Evolutionary conservation across 2,797 vertebrate genomes (phyloP).

Genomic region (Triplophysa yarkandensis): DNA sequence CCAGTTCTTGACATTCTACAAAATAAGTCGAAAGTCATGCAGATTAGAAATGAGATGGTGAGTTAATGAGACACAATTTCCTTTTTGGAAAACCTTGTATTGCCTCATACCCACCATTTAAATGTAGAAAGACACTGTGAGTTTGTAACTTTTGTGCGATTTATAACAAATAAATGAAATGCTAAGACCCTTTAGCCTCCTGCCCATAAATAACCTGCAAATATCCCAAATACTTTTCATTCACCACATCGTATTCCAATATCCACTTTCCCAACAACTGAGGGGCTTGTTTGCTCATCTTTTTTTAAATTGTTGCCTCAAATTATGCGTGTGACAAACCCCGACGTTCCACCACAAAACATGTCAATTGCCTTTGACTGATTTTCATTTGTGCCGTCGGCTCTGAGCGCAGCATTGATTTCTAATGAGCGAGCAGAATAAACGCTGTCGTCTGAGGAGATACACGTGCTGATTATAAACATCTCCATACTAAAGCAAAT

Average conservation of each 20-base stretch:
- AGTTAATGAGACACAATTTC: too few species aligned
- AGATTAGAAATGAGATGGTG: too few species aligned
- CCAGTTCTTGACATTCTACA: too few species aligned
- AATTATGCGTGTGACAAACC: constrained; percentile 34
- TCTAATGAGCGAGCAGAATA: constrained; percentile 32
- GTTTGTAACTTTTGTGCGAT: constrained; percentile 19
- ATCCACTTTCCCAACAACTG: constrained; percentile 5
- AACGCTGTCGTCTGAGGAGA: constrained; percentile 32
- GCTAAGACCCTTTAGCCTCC: neutral
- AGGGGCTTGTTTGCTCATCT: constrained; percentile 11
- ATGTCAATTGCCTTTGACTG: constrained; percentile 37
- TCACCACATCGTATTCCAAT: neutral
- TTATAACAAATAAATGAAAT: too few species aligned
- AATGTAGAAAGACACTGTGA: too few species aligned
- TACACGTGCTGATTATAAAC: constrained; percentile 57
- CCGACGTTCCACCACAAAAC: constrained; percentile 18
- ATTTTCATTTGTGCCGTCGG: constrained; percentile 39
- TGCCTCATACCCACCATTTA: too few species aligned
- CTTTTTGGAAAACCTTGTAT: too few species aligned
- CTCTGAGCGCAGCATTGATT: constrained; percentile 38
- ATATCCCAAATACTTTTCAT: neutral
- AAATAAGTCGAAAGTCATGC: too few species aligned
- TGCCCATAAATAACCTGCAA: neutral
- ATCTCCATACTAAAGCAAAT: constrained; percentile 71
- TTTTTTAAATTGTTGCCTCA: constrained; percentile 33